A percentile compares a stretch with the other conserved stretches of the same genome.
phyloP scores from a whole-genome alignment of 2,113 vertebrate genomes.

The Pterophyllum scalare region DNA sequence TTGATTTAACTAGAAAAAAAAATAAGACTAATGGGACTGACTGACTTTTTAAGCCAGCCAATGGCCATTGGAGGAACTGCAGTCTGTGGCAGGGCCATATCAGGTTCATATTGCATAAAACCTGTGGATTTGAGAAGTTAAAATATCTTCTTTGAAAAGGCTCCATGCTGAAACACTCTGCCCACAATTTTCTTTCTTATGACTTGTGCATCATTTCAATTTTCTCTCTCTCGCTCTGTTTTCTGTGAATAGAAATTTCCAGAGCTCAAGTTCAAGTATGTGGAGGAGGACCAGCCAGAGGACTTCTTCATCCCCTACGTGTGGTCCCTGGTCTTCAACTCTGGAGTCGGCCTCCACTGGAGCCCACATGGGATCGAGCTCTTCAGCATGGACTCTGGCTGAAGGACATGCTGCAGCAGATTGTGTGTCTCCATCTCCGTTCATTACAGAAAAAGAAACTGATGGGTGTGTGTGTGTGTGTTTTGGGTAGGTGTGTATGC shows the following conservation, averaged over 20 bases:
- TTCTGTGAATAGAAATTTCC: conserved; percentile 89
- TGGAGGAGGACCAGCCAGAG: conserved; percentile 97
- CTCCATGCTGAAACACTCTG: background rate
- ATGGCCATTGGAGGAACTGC: background rate
- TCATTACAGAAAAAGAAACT: conserved; percentile 43
- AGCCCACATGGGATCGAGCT: conserved; percentile 91
- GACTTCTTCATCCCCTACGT: conserved; percentile 98
- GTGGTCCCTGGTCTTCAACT: conserved; percentile 97
- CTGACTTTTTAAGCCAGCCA: background rate
- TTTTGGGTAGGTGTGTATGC: conserved; percentile 32
- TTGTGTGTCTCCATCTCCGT: background rate
- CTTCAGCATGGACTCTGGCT: conserved; percentile 95
- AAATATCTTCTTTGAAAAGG: background rate
- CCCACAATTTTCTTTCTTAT: background rate
- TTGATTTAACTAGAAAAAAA: no score
- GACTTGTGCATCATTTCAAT: background rate
- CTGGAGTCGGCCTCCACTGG: conserved; percentile 93
- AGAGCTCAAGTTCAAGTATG: conserved; percentile 97
- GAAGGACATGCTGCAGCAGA: conserved; percentile 58
- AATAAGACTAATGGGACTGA: no score
- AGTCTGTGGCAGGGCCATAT: background rate
- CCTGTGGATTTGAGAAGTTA: background rate
- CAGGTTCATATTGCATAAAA: background rate
- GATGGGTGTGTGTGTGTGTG: conserved; percentile 15
- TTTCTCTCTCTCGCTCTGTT: background rate